Evolutionary conservation across 2,888 invertebrate species (phyloP).

Genomic region (Auanema sp.): DNA sequence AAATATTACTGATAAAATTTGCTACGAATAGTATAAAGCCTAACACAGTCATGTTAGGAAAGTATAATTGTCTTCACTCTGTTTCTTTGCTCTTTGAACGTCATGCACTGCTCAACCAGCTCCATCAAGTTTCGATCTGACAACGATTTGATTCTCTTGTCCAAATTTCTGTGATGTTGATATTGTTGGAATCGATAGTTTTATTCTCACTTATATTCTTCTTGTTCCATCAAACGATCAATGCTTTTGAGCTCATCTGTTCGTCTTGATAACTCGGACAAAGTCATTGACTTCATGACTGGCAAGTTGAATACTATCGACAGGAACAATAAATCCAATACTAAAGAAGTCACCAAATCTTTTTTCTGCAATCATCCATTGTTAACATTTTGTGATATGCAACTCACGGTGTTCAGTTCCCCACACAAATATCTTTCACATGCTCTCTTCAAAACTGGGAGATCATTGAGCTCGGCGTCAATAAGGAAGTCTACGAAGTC

Average conservation of each 20-base stretch:
- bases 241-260: conserved; percentile 50
- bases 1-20: no score
- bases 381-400: neutral
- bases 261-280: conserved; percentile 53
- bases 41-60: no score
- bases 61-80: conserved; percentile 6
- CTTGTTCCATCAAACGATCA: conserved; percentile 52
- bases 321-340: conserved; percentile 61
- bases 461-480: conserved; percentile 62
- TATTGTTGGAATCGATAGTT: no score
- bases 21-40: no score
- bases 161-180: conserved; percentile 58
- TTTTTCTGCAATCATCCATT: conserved; percentile 45
- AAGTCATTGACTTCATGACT: conserved; percentile 63
- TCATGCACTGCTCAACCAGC: conserved; percentile 56
- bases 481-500: conserved; percentile 53
- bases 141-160: conserved; percentile 57
- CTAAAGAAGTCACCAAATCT: conserved; percentile 55
- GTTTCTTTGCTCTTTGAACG: conserved; percentile 53
- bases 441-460: conserved; percentile 61
- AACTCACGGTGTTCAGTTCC: conserved; percentile 56
- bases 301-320: conserved; percentile 61
- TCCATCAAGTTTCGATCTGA: conserved; percentile 58
- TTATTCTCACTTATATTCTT: conserved; percentile 39
- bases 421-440: conserved; percentile 62